Evolutionary conservation across 2,113 vertebrate genomes (phyloP).

Genomic region (Plectropomus leopardus): DNA sequence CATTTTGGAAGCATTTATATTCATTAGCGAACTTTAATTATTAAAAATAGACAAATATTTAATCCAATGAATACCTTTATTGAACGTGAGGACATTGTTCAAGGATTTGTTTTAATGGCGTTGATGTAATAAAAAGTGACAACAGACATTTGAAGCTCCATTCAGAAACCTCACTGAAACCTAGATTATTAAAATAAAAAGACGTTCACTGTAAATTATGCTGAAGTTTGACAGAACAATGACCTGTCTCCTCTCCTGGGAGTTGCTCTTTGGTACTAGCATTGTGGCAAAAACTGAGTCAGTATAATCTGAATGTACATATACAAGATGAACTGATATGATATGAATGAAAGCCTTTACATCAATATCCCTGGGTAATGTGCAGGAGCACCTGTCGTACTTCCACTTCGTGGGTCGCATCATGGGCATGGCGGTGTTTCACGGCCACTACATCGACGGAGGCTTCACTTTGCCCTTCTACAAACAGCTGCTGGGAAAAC

Average conservation of each 20-base stretch:
- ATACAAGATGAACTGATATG: no score
- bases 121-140: no score
- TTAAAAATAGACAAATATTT: no score
- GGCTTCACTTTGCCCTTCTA: conserved; percentile 99
- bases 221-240: neutral
- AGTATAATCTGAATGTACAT: neutral
- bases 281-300: neutral
- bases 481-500: conserved; percentile 97
- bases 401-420: conserved; percentile 99
- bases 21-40: no score
- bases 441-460: conserved; percentile 98
- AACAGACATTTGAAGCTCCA: no score
- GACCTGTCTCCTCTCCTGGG: neutral
- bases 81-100: no score
- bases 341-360: neutral
- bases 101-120: no score
- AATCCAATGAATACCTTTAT: no score
- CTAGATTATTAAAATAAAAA: no score
- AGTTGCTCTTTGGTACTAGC: neutral
- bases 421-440: conserved; percentile 99
- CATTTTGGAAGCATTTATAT: no score
- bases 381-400: conserved; percentile 96
- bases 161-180: no score
- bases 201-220: neutral
- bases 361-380: conserved; percentile 1